Evolutionary conservation across 1,140 invertebrate species (phyloP), one percentile per base, ranked within the genome.

Genomic region (Tribolium madens): DNA sequence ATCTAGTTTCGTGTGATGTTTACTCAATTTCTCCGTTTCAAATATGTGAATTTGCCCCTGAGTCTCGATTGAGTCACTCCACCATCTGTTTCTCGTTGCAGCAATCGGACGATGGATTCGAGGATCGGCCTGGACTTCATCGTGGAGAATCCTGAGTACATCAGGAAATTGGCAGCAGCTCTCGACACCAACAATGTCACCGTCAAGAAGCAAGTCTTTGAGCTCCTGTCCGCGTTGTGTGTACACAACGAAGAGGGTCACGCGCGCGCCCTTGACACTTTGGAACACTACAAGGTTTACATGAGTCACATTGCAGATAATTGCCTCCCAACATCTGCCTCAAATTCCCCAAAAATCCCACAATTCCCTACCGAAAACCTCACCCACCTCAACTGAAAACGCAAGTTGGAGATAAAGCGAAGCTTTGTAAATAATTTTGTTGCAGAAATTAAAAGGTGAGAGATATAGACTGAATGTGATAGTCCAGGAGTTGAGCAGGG

Each of bases 161-260:
- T 95, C 79, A 89, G 91, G 69, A 96, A 97, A 88, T 91, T 98
- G 83, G 96, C 96, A 42, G 92, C 92, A 88, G 95, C 95, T 79
- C 88, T 97, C 83, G 94, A 95, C 85, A 95, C 94, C 47, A 92
- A 91, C 77, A 96, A 95, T 84, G 89, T 91, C 50, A 92, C 93
- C 18, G 95, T 97, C 77, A 96, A 96, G 89, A 96, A 96, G 87
- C 95, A 96, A 90, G 93, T 95, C 79, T 95, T 97, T 84, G 95
- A 97, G 88, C 88, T 97, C 70, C 89, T 97, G 69, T 96, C 95
- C 42, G 95, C 95, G 0, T 89, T 97, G 21, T 97, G 95, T 85
- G 94, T 96, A 48, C 96, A 97, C 89, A 96, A 92, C 84, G 89
- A 91, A 78, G 94, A 95, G 80, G 95, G 95, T 73, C 94, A 96